Evolutionary conservation across 2,797 vertebrate genomes (phyloP), one percentile per base, ranked within the genome.

Genomic region (Girardinus metallicus): DNA sequence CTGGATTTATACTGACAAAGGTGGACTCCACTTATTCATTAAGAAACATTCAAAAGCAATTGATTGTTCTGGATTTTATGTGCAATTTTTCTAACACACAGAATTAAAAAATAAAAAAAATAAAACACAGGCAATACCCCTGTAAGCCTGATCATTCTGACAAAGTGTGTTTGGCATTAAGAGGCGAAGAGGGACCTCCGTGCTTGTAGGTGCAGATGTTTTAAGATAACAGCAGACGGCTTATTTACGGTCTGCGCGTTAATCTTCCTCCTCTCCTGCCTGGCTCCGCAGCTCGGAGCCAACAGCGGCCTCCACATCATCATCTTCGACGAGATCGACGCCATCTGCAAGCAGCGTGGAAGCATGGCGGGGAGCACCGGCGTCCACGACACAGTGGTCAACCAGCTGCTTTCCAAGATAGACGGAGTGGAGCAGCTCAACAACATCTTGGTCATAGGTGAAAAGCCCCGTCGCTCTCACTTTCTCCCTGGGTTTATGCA

Each of bases 241-340:
- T 34, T 57, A 71, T 84, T 75, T 68, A 41, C 21, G 36, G 41
- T 79, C 75, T 26, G 31, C 49, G 49, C 66, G 46, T 71, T 41
- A 51, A 71, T 70, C 51, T 29, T 46, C 53, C 4, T 46, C 55
- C 16, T 71, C 31, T 41, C 55, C 21, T 77, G 29, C 62, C 62
- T 84, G 15, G 44, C 70, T 64, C 29, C 18, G 43, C 90, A 99
- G 98, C 96, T 98, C 2, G 98, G 97, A 11, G 96, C 97, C 23
- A 99, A 99, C 95, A 99, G 98, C 16, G 97, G 98, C 11, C 96
- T 99, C 49, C 98, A 99, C 88, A 99, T 99, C 93, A 98, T 99
- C 87, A 99, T 99, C 91, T 98, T 99, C 49, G 98, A 99, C 78
- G 98, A 99, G 95, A 99, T 99, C 0, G 98, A 99, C 44, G 98